Evolutionary conservation across 2,888 invertebrate genomes (phyloP).

Genomic region (Plebejus argus): DNA sequence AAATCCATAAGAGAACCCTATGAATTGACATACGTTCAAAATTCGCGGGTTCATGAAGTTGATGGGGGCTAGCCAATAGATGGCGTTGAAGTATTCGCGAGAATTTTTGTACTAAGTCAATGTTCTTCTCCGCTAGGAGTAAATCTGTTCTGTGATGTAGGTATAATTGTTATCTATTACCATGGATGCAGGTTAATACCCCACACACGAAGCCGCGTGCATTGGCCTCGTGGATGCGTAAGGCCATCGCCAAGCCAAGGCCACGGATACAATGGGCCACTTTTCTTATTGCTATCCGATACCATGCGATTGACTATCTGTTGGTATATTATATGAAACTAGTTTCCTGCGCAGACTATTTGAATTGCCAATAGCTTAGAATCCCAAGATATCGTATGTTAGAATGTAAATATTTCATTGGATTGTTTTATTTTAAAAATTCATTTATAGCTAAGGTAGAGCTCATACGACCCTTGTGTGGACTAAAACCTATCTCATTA

Average conservation of each 20-base stretch:
- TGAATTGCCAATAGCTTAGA: slow-evolving; percentile 44
- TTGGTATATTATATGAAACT: slow-evolving; percentile 73
- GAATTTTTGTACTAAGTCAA: no score
- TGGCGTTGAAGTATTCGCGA: no score
- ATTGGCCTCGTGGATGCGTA: slow-evolving; percentile 52
- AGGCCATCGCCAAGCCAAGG: slow-evolving; percentile 53
- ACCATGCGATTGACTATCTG: slow-evolving; percentile 73
- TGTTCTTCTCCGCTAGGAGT: no score
- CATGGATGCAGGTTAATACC: slow-evolving; percentile 39
- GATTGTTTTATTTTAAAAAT: neutral
- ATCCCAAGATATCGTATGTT: neutral
- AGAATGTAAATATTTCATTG: neutral
- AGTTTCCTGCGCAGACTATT: slow-evolving; percentile 67
- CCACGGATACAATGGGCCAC: slow-evolving; percentile 66
- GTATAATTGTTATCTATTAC: slow-evolving; percentile 28
- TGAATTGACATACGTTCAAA: no score
- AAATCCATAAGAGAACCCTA: no score
- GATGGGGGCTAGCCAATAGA: no score
- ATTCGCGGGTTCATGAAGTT: no score
- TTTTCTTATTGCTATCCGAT: slow-evolving; percentile 69
- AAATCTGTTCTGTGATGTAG: no score
- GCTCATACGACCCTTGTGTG: neutral
- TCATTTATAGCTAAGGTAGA: neutral
- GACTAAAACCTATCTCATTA: neutral
- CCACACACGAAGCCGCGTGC: slow-evolving; percentile 63